Base-by-base conservation (phyloP, 2,888 invertebrate genomes). In the Drosophila falleni region DNA sequence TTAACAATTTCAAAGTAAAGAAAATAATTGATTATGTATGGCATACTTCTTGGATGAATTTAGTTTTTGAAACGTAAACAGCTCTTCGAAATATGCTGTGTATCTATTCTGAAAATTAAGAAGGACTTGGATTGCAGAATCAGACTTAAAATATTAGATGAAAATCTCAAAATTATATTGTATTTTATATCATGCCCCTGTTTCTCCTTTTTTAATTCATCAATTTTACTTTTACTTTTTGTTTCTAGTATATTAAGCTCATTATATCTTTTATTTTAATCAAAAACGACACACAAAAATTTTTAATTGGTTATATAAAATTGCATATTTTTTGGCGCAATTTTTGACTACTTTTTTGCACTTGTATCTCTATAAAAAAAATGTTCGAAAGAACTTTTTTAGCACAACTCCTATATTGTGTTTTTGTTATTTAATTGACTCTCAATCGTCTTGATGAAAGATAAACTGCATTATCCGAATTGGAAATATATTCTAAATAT, bases 311-410 rank as follows among this genome's bases (percentile, higher is more conserved):
- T 85, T 87, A 70, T 70, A 87, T 89, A 71, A 82, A 81, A 87
- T 91, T 90, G 90, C 90, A 90, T 90, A 90, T 90, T 90, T 90
- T 90, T 90, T 90, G 90, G 90, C 90, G 90, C 90, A 91, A 91
- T 90, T 90, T 87, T 86, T 84, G 85, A 89, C 89, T 81, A 90
- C 88, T 87, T 90, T 90, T 90, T 88, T 89, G 89, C 88, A 90
- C 87, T 89, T 76, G 71, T 78, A 77, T 87, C 71, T 85, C 78
- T 89, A 67, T 87, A 53, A 60, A 60, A 23, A 53, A 64, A 29
- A 8, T 8, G 70, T 55, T 51, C 62, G 13, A 63, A 23, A 61
- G 26, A 71, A 63, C 49, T 74, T 74, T 83, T 81, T 81, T 87
- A 81, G 88, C 79, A 87, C 72, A 84, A 74, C 63, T 84, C 62